Base-by-base conservation (phyloP, 92 coral and sea anemone species). In the Pocillopora grandis region DNA sequence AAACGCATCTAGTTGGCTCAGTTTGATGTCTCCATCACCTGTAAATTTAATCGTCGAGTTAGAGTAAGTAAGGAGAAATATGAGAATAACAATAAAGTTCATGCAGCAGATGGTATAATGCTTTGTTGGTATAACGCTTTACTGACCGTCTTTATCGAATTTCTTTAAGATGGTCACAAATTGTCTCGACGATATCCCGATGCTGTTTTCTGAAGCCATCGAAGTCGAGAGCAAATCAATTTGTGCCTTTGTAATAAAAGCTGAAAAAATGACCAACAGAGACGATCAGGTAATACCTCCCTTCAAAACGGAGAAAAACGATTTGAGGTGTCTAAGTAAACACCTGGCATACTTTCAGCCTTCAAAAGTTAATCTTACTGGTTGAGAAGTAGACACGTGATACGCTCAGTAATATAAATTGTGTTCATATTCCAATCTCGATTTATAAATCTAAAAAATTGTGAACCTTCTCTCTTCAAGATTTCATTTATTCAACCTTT, bases 71-170 rank as follows among this genome's bases (percentile, higher is more conserved):
- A 71, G 23, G 8, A 19, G 33, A 73, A 1, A 63, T 62, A 12
- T 19, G 31, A 83, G 23, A 15, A n/a, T 13, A 67, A 21, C 14
- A 52, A 52, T 27, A 27, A 56, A 66, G 4, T 42, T 42, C 52
- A 35, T 68, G n/a, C 55, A n/a, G 72, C 81, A 78, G 61, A 64
- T 63, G 72, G 42, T 42, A 2, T 21, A 42, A 6, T 10, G 59
- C 13, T 69, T 27, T 42, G 13, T 66, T 55, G 6, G 61, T 17
- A 12, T 27, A 27, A 27, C 31, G 31, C 2, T 52, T 60, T 10
- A n/a, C 79, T 83, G 18, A 83, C 86, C 86, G 13, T 83, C 64
- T 62, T 83, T 74, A 65, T 83, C 86, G 52, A 83, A 83, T 35
- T 16, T 73, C 74, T 74, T 83, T 55, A 62, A 27, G 20, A 83